Conservation (phyloP, 2,888 invertebrate species). For the Chymomyza caudatula region DNA sequence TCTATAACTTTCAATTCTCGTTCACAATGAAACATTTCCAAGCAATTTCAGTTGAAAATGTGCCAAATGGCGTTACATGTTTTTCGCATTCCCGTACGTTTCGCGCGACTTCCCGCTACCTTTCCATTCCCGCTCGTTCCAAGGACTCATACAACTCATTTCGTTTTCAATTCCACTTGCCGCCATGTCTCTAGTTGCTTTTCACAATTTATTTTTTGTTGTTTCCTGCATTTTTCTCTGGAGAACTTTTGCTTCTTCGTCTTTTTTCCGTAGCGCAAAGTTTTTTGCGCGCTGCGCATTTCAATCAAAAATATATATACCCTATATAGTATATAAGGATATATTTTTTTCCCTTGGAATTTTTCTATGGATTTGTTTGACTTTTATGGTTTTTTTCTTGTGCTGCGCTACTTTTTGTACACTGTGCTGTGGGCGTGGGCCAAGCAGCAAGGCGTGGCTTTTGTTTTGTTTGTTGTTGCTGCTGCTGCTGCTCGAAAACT, state of each 20-base stretch:
- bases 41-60: neutral
- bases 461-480: slow-evolving; percentile 26
- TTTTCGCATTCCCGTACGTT: neutral
- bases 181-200: neutral
- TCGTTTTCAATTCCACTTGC: neutral
- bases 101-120: neutral
- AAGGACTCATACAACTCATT: neutral
- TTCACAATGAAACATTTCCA: neutral
- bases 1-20: neutral
- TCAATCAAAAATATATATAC: slow-evolving; percentile 1
- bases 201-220: neutral
- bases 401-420: neutral
- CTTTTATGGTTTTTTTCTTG: neutral
- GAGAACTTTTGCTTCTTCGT: neutral
- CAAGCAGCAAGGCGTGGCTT: neutral
- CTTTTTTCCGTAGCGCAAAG: neutral
- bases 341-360: neutral
- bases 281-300: slow-evolving; percentile 3
- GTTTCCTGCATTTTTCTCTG: neutral
- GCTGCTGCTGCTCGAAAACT: slow-evolving; percentile 37
- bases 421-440: neutral
- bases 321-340: neutral
- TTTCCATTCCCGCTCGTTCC: neutral
- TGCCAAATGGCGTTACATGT: neutral
- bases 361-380: slow-evolving; percentile 1